phyloP scores from a whole-genome alignment of 2,888 invertebrate species.

The Apotomis betuletana region DNA sequence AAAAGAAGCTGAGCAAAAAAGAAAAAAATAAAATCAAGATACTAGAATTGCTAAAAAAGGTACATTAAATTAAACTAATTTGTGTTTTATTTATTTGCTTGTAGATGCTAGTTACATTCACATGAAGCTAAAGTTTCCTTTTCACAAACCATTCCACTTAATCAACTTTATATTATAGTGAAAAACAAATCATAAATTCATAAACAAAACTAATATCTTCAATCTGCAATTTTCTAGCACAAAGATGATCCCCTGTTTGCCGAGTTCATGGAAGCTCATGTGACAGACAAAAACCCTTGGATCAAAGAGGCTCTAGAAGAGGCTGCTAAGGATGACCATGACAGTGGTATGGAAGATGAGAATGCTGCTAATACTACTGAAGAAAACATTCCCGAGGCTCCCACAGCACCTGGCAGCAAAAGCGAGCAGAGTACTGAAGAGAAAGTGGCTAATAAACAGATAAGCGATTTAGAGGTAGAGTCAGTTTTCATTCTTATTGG shows the following conservation, averaged over 20 bases:
- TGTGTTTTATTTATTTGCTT: no score
- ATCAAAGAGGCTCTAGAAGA: constrained; percentile 70
- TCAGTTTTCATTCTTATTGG: not conserved
- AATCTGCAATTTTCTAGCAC: constrained; percentile 78
- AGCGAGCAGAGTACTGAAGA: constrained; percentile 64
- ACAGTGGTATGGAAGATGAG: constrained; percentile 66
- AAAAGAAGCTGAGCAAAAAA: constrained; percentile 64
- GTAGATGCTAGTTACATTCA: no score
- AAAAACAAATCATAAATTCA: not conserved
- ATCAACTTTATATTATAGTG: not conserved
- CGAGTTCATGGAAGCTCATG: constrained; percentile 94
- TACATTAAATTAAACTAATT: not conserved
- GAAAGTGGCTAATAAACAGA: constrained; percentile 87
- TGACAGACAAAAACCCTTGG: constrained; percentile 75
- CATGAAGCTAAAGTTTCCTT: no score
- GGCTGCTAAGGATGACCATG: constrained; percentile 64
- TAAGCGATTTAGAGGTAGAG: constrained; percentile 89
- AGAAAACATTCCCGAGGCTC: constrained; percentile 50
- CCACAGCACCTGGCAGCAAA: constrained; percentile 43
- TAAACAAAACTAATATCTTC: not conserved
- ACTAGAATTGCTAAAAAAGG: constrained; percentile 87
- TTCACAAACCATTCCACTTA: no score
- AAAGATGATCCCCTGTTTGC: constrained; percentile 94
- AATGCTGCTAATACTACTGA: constrained; percentile 41
- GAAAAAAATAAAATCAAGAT: constrained; percentile 82